Percentiles rank a stretch among this genome's conserved stretches.
Conservation (phyloP, 2,113 vertebrate species). For the Corydoras maculifer region DNA sequence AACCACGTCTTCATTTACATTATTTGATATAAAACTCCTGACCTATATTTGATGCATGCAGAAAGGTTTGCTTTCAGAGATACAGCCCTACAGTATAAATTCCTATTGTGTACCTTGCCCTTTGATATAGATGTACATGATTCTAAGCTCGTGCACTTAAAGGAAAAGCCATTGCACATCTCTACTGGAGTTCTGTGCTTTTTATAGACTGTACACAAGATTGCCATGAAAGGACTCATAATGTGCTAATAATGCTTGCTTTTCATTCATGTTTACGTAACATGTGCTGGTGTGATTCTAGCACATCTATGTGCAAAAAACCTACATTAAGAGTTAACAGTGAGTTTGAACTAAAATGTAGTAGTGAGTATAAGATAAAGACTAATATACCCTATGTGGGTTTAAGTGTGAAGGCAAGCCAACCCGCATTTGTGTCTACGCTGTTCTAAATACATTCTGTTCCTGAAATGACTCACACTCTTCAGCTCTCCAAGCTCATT, state of each 20-base stretch:
- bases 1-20: slow-evolving; percentile 37
- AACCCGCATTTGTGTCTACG: slow-evolving; percentile 18
- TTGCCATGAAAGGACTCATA: slow-evolving; percentile 19
- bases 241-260: slow-evolving; percentile 22
- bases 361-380: slow-evolving; percentile 11
- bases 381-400: slow-evolving; percentile 30
- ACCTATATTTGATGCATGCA: slow-evolving; percentile 38
- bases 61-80: slow-evolving; percentile 1
- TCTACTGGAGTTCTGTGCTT: slow-evolving; percentile 4
- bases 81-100: background rate
- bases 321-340: slow-evolving; percentile 12
- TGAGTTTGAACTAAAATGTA: slow-evolving; percentile 15
- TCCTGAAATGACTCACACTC: slow-evolving; percentile 37
- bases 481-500: slow-evolving; percentile 18
- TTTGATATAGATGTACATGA: background rate
- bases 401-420: slow-evolving; percentile 30
- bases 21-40: slow-evolving; percentile 44
- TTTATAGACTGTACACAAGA: slow-evolving; percentile 9
- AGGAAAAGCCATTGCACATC: slow-evolving; percentile 1
- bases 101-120: background rate
- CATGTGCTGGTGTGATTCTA: background rate
- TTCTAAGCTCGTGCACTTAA: slow-evolving; percentile 14
- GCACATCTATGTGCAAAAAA: slow-evolving; percentile 17
- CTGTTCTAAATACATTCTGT: slow-evolving; percentile 29
- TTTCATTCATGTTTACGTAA: slow-evolving; percentile 21